Base-by-base conservation (phyloP, 2,797 vertebrate species). In the Pantherophis vulpinus region DNA sequence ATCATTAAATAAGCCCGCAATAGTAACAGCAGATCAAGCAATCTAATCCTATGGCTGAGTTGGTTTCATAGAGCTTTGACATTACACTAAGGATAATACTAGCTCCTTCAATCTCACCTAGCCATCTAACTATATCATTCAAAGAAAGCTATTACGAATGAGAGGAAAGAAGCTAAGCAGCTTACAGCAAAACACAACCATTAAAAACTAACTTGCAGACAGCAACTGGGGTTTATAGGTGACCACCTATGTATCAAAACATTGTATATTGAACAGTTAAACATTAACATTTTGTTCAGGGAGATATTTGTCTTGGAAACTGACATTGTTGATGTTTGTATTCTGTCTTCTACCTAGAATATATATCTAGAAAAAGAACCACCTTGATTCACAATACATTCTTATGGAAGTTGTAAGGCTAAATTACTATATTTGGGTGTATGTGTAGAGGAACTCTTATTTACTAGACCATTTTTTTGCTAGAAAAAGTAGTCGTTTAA, bases 41-140 rank as follows among this genome's bases (percentile, higher is more conserved):
- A 93, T 56, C 86, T 79, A 94, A 95, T 94, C 88, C 32, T 51
- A n/a, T 23, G 70, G 54, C 47, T 87, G 37, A 96, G 5, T 90
- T 96, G 42, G 90, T 95, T 89, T 93, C 94, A 95, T 37, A 91
- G 23, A 12, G 11, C 79, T 94, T 79, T 89, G 56, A 4, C 87
- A 94, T 56, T 90, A 95, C 56, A 25, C 11, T 29, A 92, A 92
- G 88, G 93, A 56, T n/a, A 93, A 93, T 59, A 86, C 5, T 47
- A 37, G 23, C n/a, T 95, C n/a, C 2, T 88, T 93, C 89, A 93
- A 0, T 94, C 89, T 94, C 91, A 92, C 55, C 79, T 93, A 54
- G 12, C 51, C 14, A 89, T 91, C 95, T 92, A 95, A 95, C 93
- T 47, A 3, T 14, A 95, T 37, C 13, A 12, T 94, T 93, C 47